Conservation (phyloP, 2,888 invertebrate genomes). For the Morpho deidamia region DNA sequence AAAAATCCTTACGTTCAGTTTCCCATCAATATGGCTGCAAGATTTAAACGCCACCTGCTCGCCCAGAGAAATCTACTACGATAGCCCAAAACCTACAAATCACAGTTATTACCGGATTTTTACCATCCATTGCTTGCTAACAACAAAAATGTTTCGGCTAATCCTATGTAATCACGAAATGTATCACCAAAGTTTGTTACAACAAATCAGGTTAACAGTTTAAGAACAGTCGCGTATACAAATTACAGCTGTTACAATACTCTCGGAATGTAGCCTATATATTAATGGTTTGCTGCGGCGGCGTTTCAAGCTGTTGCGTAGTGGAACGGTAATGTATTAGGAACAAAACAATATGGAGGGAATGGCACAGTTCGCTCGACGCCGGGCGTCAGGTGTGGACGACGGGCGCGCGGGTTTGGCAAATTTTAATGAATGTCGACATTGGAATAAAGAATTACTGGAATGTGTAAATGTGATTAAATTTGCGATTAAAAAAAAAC, state of each 20-base stretch:
- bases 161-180: slow-evolving; percentile 10
- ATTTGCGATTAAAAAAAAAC: no score
- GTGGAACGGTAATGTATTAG: slow-evolving; percentile 33
- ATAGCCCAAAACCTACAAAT: neutral
- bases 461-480: slow-evolving; percentile 29
- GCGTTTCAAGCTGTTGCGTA: slow-evolving; percentile 6
- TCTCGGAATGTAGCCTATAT: slow-evolving; percentile 8
- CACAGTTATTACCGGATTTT: neutral
- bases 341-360: slow-evolving; percentile 28
- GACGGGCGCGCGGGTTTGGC: slow-evolving; percentile 45
- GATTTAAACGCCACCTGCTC: slow-evolving; percentile 17
- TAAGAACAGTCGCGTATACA: slow-evolving; percentile 8
- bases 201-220: slow-evolving; percentile 8
- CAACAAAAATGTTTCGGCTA: slow-evolving; percentile 3
- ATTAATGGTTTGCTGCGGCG: slow-evolving; percentile 5
- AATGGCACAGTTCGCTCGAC: slow-evolving; percentile 32
- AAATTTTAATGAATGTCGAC: slow-evolving; percentile 66
- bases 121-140: slow-evolving; percentile 9
- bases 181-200: slow-evolving; percentile 12
- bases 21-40: slow-evolving; percentile 17
- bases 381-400: slow-evolving; percentile 41
- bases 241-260: slow-evolving; percentile 6
- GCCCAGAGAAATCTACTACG: slow-evolving; percentile 3
- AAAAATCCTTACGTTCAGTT: slow-evolving; percentile 12
- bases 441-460: slow-evolving; percentile 29